Evolutionary conservation across 2,888 invertebrate species (phyloP).

Genomic region (Cryptocephalus moraei): DNA sequence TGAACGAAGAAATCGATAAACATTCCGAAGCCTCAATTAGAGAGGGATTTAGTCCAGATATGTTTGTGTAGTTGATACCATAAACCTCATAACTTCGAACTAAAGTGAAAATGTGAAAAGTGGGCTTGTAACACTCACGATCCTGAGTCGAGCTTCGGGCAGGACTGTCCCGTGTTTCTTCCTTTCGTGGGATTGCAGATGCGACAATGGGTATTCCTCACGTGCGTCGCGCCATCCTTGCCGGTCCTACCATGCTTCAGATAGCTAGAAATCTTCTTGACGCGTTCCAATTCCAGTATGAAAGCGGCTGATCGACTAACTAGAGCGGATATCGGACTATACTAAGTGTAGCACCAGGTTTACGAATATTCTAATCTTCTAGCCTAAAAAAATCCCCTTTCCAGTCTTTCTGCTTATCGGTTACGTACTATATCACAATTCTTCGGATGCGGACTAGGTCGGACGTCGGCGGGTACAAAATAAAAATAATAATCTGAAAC

Average conservation of each 20-base stretch:
- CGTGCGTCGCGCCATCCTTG: slow-evolving; percentile 18
- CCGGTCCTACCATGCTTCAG: slow-evolving; percentile 24
- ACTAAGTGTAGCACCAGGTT: too few relatives aligned
- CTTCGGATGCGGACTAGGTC: slow-evolving; percentile 1
- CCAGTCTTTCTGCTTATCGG: slow-evolving; percentile 5
- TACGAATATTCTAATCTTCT: too few relatives aligned
- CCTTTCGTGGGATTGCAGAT: slow-evolving; percentile 30
- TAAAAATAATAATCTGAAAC: slow-evolving; percentile 3
- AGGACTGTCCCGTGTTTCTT: slow-evolving; percentile 39
- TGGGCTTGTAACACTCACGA: slow-evolving; percentile 31
- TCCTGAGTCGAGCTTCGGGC: slow-evolving; percentile 38
- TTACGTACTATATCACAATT: slow-evolving; percentile 14
- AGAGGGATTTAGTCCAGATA: too few relatives aligned
- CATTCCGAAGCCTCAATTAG: too few relatives aligned
- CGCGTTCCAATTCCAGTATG: slow-evolving; percentile 35
- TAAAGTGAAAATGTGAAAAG: too few relatives aligned
- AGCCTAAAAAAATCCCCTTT: not conserved
- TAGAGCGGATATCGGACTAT: too few relatives aligned
- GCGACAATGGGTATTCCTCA: slow-evolving; percentile 27
- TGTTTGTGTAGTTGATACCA: too few relatives aligned
- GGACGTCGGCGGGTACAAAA: slow-evolving; percentile 3
- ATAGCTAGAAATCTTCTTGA: slow-evolving; percentile 24
- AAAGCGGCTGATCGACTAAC: slow-evolving; percentile 8
- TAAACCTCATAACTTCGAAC: too few relatives aligned
- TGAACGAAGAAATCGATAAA: too few relatives aligned